Conservation (phyloP, 1,140 invertebrate species). For the Dendrolimus punctatus region DNA sequence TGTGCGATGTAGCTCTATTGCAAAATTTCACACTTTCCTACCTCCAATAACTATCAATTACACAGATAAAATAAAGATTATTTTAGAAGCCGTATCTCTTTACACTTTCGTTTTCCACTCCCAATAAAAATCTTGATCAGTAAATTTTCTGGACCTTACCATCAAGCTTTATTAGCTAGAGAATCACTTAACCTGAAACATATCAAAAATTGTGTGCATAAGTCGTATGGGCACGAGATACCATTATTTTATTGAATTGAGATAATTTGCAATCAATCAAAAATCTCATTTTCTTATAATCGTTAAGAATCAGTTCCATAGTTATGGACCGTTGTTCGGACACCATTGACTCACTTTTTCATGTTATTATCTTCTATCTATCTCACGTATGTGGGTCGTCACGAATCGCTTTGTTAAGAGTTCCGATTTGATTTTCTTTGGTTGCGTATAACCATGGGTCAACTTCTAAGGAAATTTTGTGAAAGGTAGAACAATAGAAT, state of each 20-base stretch:
- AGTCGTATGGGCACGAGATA: too few relatives aligned
- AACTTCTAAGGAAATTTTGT: too few relatives aligned
- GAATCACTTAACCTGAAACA: too few relatives aligned
- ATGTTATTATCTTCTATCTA: slow-evolving; percentile 21
- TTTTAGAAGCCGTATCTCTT: slow-evolving; percentile 25
- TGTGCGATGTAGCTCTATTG: slow-evolving; percentile 37
- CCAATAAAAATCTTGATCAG: too few relatives aligned
- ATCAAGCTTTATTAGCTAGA: too few relatives aligned
- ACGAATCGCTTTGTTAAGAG: slow-evolving; percentile 50
- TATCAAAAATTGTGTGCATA: too few relatives aligned
- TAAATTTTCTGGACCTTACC: too few relatives aligned
- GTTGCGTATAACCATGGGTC: too few relatives aligned
- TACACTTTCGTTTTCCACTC: slow-evolving; percentile 15
- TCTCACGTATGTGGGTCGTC: slow-evolving; percentile 44
- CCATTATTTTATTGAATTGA: too few relatives aligned
- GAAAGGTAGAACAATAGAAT: too few relatives aligned
- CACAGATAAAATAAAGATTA: slow-evolving; percentile 24
- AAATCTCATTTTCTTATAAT: neutral
- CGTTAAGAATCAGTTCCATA: slow-evolving; percentile 18
- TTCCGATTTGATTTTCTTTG: slow-evolving; percentile 29
- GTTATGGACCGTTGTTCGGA: slow-evolving; percentile 33
- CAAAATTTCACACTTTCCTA: slow-evolving; percentile 53
- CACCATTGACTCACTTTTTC: slow-evolving; percentile 35
- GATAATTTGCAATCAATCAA: too few relatives aligned
- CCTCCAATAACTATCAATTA: slow-evolving; percentile 41